Evolutionary conservation across 2,113 vertebrate species (phyloP).

Genomic region (Okapia johnstoni): DNA sequence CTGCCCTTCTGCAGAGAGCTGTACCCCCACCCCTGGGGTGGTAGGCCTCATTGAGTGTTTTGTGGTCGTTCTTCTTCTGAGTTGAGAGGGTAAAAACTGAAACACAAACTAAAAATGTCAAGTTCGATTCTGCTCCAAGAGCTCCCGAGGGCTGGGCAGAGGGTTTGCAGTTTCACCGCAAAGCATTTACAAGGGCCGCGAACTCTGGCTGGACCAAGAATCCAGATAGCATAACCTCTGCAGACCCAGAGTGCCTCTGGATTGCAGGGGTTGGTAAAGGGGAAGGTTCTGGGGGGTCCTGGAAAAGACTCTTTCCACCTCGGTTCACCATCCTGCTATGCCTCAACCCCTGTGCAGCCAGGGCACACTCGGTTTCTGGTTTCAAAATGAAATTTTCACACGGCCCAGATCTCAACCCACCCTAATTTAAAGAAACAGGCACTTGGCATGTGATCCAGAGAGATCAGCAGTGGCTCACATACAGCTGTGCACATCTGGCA

Average conservation of each 20-base stretch:
- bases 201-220: constrained; percentile 40
- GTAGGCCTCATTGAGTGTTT: not conserved
- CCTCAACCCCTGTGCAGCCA: not conserved
- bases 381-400: constrained; percentile 76
- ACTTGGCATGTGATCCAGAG: constrained; percentile 63
- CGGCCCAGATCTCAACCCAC: constrained; percentile 62
- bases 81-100: constrained; percentile 56
- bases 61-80: constrained; percentile 49
- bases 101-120: constrained; percentile 68
- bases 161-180: constrained; percentile 69
- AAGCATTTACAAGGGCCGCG: constrained; percentile 59
- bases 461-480: constrained; percentile 72
- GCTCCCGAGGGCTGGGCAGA: constrained; percentile 57
- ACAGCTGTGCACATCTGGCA: constrained; percentile 77
- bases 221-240: constrained; percentile 45
- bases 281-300: constrained; percentile 65
- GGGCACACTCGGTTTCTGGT: constrained; percentile 62
- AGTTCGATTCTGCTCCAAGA: constrained; percentile 61
- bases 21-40: not conserved
- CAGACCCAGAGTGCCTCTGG: constrained; percentile 22
- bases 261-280: constrained; percentile 12
- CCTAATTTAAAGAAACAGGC: constrained; percentile 75
- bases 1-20: not conserved
- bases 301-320: constrained; percentile 41
- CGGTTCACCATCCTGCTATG: constrained; percentile 45